Percentiles rank a stretch among this genome's conserved stretches.
phyloP scores from a whole-genome alignment of 2,797 vertebrate species.

The Liasis olivaceus region DNA sequence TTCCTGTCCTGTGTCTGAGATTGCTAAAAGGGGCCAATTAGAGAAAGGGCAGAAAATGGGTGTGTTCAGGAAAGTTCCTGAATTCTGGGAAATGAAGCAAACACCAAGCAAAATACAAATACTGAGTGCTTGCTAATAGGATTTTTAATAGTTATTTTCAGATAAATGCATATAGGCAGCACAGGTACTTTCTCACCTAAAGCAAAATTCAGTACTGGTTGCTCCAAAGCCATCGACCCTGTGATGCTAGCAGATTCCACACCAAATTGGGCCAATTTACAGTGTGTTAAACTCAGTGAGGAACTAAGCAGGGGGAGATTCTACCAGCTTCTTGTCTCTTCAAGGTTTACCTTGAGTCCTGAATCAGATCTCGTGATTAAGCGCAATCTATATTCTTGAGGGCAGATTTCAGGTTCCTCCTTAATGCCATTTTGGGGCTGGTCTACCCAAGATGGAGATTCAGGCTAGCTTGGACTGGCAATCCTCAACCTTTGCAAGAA shows the following conservation, averaged over 20 bases:
- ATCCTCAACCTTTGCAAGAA: not conserved
- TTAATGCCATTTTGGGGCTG: not conserved
- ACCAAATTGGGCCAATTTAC: not conserved
- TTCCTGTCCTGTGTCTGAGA: not conserved
- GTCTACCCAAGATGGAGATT: not conserved
- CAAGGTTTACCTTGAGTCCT: not conserved
- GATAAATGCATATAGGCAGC: not conserved
- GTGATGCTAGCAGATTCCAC: not conserved
- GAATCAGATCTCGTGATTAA: not conserved
- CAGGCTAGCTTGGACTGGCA: not conserved
- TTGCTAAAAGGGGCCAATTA: not conserved
- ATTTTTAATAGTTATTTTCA: not conserved
- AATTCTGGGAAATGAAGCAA: not conserved
- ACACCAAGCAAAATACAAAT: not conserved
- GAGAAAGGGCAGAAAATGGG: not conserved
- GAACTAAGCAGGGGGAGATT: not conserved
- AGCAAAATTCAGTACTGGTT: not conserved
- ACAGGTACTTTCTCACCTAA: not conserved
- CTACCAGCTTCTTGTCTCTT: not conserved
- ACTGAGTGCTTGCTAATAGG: not conserved
- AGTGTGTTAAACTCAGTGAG: not conserved
- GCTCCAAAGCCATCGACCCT: not conserved
- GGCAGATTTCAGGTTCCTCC: not conserved
- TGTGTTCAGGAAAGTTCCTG: not conserved
- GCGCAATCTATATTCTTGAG: not conserved